Evolutionary conservation across 2,888 invertebrate species (phyloP), one percentile per base, ranked within the genome.

Genomic region (Rotaria magnacalcarata): DNA sequence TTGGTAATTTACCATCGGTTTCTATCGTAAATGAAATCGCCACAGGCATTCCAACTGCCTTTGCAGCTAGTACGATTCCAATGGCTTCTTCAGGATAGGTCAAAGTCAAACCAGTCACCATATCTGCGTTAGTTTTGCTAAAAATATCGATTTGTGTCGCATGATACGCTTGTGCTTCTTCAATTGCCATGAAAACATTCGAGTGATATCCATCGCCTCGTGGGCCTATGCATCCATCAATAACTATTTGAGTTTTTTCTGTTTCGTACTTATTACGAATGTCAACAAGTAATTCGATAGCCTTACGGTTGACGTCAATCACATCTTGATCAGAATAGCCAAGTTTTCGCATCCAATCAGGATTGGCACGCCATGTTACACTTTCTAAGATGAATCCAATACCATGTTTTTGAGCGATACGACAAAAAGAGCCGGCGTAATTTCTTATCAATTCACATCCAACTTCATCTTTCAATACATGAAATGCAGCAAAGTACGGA

Each of bases 121-220:
- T 60, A 60, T 75, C 75, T 21, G 43, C 43, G 5, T 14, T 24
- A 41, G 75, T 75, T 24, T 75, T 16, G 24, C 75, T 75, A 10
- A 75, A 43, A 75, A 75, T 43, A 10, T 24, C 43, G 19, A 75
- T 41, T 75, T 75, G 75, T 43, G 41, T 75, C 6, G 75, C 24
- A 75, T 75, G 75, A 75, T 75, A 75, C 8, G 34, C 75, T 75
- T 75, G 75, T 75, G 75, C 75, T 75, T 75, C 41, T 43, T 75
- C 43, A 34, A 43, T 11, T n/a, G 75, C 3, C 43, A 75, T 75
- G 0, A 75, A 7, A 4, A 41, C 21, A 1, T 1, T 19, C 41
- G 75, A 16, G 6, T 75, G 41, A 21, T 75, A 75, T 10, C 41
- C 75, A 75, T 75, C 75, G 8, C 19, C 75, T 3, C 75, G 75